A percentile compares a stretch with the other conserved stretches of the same genome.
Evolutionary conservation across 1,140 invertebrate genomes (phyloP).

Genomic region (Caenorhabditis remanei): DNA sequence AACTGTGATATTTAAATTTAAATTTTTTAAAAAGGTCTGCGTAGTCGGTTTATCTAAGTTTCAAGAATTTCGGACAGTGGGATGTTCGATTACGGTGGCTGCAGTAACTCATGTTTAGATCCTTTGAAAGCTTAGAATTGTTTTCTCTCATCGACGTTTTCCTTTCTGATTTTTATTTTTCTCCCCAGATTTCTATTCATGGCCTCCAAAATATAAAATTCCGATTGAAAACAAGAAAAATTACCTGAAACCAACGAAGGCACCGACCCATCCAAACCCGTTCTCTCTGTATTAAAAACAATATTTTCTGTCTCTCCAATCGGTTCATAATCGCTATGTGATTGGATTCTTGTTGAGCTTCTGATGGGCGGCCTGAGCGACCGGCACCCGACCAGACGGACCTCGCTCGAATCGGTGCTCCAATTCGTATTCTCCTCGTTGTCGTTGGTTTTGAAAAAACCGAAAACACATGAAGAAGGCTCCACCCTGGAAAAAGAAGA

Average conservation of each 20-base stretch:
- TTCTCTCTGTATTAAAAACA: neutral
- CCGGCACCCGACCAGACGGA: slow-evolving; percentile 45
- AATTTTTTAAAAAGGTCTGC: too few relatives aligned
- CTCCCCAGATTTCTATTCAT: neutral
- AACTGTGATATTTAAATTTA: too few relatives aligned
- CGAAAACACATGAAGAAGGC: slow-evolving; percentile 61
- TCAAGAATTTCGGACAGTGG: too few relatives aligned
- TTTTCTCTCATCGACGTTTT: too few relatives aligned
- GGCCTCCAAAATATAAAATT: neutral
- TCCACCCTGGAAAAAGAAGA: slow-evolving; percentile 56
- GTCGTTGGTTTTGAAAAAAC: slow-evolving; percentile 59
- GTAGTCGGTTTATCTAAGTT: too few relatives aligned
- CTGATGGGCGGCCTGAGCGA: slow-evolving; percentile 47
- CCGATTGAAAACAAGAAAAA: neutral
- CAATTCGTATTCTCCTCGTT: slow-evolving; percentile 60
- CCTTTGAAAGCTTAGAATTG: too few relatives aligned
- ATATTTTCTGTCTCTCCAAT: slow-evolving; percentile 17
- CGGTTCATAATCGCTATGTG: slow-evolving; percentile 50
- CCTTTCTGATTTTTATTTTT: too few relatives aligned
- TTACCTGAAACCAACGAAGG: slow-evolving; percentile 39
- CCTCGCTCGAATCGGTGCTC: slow-evolving; percentile 60
- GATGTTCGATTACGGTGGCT: too few relatives aligned
- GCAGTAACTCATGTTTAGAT: too few relatives aligned
- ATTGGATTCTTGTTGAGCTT: slow-evolving; percentile 45
- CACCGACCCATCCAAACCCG: slow-evolving; percentile 34